Evolutionary conservation across 2,113 vertebrate genomes (phyloP).

Genomic region (Eubucco bourcierii): DNA sequence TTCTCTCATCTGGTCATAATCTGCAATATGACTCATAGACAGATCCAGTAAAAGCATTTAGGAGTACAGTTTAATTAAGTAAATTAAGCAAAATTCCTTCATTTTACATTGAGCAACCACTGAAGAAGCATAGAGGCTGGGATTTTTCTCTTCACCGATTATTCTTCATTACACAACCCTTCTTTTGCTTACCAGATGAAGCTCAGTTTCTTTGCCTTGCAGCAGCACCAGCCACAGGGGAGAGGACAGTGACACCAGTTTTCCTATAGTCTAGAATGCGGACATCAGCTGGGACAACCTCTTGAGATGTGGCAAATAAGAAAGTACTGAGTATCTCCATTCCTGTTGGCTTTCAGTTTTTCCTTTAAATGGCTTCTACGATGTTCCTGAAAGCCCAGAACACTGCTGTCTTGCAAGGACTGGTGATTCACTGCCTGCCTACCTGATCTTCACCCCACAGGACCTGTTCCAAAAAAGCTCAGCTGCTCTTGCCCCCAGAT

Average conservation of each 20-base stretch:
- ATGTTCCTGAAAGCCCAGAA: neutral
- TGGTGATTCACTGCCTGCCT: rapidly evolving
- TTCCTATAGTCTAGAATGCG: neutral
- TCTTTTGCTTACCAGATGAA: neutral
- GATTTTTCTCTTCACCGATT: neutral
- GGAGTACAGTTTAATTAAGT: neutral
- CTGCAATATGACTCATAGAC: neutral
- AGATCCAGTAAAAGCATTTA: neutral
- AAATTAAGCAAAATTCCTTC: neutral
- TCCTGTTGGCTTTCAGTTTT: neutral
- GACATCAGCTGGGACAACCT: neutral
- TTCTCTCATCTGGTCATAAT: neutral
- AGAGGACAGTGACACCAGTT: neutral
- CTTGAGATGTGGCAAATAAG: neutral
- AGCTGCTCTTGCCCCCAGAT: neutral
- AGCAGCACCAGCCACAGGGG: neutral
- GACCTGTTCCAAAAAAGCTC: neutral
- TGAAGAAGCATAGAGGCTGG: neutral
- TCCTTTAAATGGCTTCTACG: neutral
- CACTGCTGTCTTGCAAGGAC: rapidly evolving
- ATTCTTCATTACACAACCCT: rapidly evolving
- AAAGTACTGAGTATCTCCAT: neutral
- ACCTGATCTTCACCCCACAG: rapidly evolving
- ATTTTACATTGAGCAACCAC: neutral
- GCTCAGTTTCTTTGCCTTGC: rapidly evolving